Evolutionary conservation across 2,888 invertebrate genomes (phyloP), one percentile per base, ranked within the genome.

Genomic region (Mactromeris polynyma): DNA sequence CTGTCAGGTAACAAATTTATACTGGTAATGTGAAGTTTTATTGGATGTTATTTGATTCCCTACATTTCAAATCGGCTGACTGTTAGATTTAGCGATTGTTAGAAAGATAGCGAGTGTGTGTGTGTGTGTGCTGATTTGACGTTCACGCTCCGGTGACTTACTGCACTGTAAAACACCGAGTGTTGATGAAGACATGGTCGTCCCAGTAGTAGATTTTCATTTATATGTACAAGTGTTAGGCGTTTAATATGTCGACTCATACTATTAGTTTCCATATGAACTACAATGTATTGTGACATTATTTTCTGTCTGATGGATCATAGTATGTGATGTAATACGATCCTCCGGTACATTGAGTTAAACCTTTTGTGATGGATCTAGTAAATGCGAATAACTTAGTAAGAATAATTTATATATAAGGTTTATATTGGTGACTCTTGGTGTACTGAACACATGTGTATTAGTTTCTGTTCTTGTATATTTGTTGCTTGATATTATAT

Each of bases 61-160:
- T 81, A 86, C 88, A 82, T 89, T 89, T 88, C 40, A 91, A 89
- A 85, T 84, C 77, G 81, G 86, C 54, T 58, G 84, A 89, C 88
- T 91, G 86, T 86, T 88, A 84, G 86, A 88, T 83, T 88, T 87
- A 82, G 89, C 31, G 90, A 90, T 91, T 91, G 90, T 85, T 81
- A 46, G 73, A 38, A 19, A 81, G 90, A 91, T 91, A 91, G 83
- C 87, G 81, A 54, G 79, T 83, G 40, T 87, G 36, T 73, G 73
- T 73, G 14, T 73, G 69, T 69, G 17, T 87, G 86, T 91, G 89
- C 80, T 91, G 89, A 91, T 89, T 91, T 87, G 90, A 87, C 77
- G 85, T 89, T 87, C 54, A 86, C 78, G 86, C 38, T 58, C 46
- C 38, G 36, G 19, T 73, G 82, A 73, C 33, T 86, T 73, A 19